Base-by-base conservation (phyloP, 2,113 vertebrate genomes). In the Eira barbara region DNA sequence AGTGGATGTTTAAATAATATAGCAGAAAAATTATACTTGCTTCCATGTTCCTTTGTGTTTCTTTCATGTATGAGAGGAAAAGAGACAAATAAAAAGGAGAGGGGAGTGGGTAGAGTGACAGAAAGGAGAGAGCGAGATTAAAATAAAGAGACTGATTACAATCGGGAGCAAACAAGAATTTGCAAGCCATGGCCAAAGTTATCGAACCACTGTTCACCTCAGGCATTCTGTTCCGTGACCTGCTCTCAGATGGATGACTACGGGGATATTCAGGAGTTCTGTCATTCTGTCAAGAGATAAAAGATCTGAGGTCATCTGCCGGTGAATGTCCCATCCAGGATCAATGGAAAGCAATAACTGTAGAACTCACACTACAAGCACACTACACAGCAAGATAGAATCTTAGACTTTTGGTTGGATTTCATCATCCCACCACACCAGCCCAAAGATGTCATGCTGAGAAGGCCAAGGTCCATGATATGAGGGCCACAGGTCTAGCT, bases 321-420 rank as follows among this genome's bases (percentile, higher is more conserved):
- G 11, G 73, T 95, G 61, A 98, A 91, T 57, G 59, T 73, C 18
- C n/a, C 29, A 89, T 63, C 52, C 18, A 67, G 61, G 67, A 89
- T 97, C 73, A 95, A 95, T 65, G 73, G 74, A 96, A 96, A 95
- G 52, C 93, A 95, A 67, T n/a, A 71, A 91, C 12, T 45, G 2
- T 29, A 94, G 71, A 14, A 10, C 1, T 45, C 8, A 34, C 15
- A 15, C 7, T 82, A 31, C 67, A 42, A 42, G 39, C 39, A 42
- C 39, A 42, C 4, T 42, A 42, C 39, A 42, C 39, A 87, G n/a
- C 65, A 94, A 94, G 67, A 79, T 2, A 71, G 73, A 81, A 78
- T 31, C 11, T 65, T 39, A 55, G 86, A 67, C 25, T 49, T 49
- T 61, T 52, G 12, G 34, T 17, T 81, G 12, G 27, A 52, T 82